A percentile compares a stretch with the other conserved stretches of the same genome.
phyloP scores from a whole-genome alignment of 2,888 invertebrate species.

The Epirrita christyi region DNA sequence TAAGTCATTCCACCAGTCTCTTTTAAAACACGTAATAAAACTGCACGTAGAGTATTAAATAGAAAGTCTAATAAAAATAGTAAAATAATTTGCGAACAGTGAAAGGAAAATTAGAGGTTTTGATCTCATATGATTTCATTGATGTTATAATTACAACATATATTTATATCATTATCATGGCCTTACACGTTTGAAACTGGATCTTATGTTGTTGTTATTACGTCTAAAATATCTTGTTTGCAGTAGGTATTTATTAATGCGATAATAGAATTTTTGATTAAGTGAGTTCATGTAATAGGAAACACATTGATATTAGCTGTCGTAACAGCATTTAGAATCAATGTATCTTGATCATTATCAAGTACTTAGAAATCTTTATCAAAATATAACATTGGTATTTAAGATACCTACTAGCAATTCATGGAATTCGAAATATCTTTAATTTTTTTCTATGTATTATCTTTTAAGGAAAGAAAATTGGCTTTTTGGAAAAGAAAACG shows the following conservation, averaged over 20 bases:
- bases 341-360: too few species aligned
- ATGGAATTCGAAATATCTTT: too few species aligned
- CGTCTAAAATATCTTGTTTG: conserved; percentile 5
- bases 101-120: conserved; percentile 73
- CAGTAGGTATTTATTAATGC: conserved; percentile 18
- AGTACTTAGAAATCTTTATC: too few species aligned
- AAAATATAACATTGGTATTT: too few species aligned
- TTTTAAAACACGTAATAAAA: conserved; percentile 58
- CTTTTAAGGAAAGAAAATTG: neutral
- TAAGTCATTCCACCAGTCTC: conserved; percentile 33
- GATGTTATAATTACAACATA: conserved; percentile 46
- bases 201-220: conserved; percentile 11
- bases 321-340: conserved; percentile 9
- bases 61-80: conserved; percentile 75
- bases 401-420: too few species aligned
- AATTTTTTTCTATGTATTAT: too few species aligned
- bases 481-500: too few species aligned
- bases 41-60: conserved; percentile 68
- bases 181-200: conserved; percentile 15
- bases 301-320: conserved; percentile 11
- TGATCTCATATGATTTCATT: conserved; percentile 58
- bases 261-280: conserved; percentile 31
- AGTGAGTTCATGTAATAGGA: conserved; percentile 31
- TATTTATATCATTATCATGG: conserved; percentile 21
- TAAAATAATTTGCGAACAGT: conserved; percentile 65